These are phyloP conservation scores for Euphonia xanthogaster DNA, from an alignment of 2,797 vertebrate genomes.

Conservation along the genomic window DNA sequence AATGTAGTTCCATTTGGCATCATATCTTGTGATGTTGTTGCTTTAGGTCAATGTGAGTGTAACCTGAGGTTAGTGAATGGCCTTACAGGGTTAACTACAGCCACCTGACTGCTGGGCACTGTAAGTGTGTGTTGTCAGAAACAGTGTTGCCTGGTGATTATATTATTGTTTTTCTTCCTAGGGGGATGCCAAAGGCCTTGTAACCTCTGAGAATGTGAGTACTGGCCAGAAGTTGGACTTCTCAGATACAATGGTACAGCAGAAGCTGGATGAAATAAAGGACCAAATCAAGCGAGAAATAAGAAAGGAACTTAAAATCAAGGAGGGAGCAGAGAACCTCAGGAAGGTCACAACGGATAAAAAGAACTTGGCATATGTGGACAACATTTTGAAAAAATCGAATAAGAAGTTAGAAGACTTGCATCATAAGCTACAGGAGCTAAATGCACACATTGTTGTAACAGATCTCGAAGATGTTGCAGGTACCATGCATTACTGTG, in stretches of 20 bases:
- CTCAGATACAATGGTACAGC: slow-evolving; percentile 94
- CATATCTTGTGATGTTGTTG: neutral
- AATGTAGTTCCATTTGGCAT: neutral
- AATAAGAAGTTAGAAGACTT: slow-evolving; percentile 98
- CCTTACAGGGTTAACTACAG: neutral
- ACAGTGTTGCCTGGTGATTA: slow-evolving; percentile 25
- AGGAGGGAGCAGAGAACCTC: slow-evolving; percentile 98
- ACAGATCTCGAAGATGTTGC: slow-evolving; percentile 92
- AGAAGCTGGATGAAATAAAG: slow-evolving; percentile 97
- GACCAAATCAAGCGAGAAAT: slow-evolving; percentile 99
- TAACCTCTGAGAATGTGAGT: slow-evolving; percentile 87
- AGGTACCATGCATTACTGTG: slow-evolving; percentile 77
- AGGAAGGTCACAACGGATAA: slow-evolving; percentile 98
- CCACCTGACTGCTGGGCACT: neutral
- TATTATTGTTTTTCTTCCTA: slow-evolving; percentile 43
- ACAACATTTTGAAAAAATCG: slow-evolving; percentile 98
- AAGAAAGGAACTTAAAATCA: slow-evolving; percentile 99
- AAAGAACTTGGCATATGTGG: slow-evolving; percentile 97
- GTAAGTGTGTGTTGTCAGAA: neutral
- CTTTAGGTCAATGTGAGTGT: neutral
- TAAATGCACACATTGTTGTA: slow-evolving; percentile 97
- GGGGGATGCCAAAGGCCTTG: slow-evolving; percentile 87
- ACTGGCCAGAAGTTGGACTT: slow-evolving; percentile 91
- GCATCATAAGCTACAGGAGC: slow-evolving; percentile 96
- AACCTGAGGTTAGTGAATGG: neutral